phyloP scores from a whole-genome alignment of 2,797 vertebrate genomes.

The Ptychobarbus kaznakovi region DNA sequence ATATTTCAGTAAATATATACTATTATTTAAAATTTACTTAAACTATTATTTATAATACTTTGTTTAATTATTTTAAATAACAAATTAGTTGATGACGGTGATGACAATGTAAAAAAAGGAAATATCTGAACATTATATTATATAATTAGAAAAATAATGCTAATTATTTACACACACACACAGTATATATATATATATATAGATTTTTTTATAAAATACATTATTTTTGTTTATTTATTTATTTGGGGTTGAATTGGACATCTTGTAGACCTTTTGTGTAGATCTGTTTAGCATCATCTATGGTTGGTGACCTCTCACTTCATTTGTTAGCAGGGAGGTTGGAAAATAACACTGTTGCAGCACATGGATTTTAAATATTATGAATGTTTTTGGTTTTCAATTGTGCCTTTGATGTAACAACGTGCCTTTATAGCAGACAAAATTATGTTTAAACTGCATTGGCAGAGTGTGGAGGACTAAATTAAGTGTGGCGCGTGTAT shows the following conservation, averaged over 20 bases:
- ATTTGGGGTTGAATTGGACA: background rate
- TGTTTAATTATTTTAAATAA: no score
- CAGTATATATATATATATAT: no score
- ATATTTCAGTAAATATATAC: background rate
- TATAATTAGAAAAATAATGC: no score
- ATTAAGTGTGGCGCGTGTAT: background rate
- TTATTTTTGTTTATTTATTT: background rate
- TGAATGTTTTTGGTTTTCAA: background rate
- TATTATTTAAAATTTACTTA: background rate
- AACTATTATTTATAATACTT: background rate
- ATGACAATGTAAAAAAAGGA: no score
- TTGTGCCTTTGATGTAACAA: background rate
- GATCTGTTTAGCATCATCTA: slow-evolving; percentile 31
- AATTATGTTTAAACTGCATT: background rate
- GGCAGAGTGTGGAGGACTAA: background rate
- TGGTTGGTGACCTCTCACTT: background rate
- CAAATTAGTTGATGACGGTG: no score
- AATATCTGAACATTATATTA: no score
- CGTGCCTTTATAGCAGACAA: background rate
- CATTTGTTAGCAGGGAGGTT: background rate
- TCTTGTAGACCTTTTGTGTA: slow-evolving; percentile 1
- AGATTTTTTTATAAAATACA: no score
- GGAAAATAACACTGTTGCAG: background rate
- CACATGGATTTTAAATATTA: background rate
- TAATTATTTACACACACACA: no score